Base-by-base conservation (phyloP, 2,113 vertebrate genomes). In the Mionectes macconnelli region DNA sequence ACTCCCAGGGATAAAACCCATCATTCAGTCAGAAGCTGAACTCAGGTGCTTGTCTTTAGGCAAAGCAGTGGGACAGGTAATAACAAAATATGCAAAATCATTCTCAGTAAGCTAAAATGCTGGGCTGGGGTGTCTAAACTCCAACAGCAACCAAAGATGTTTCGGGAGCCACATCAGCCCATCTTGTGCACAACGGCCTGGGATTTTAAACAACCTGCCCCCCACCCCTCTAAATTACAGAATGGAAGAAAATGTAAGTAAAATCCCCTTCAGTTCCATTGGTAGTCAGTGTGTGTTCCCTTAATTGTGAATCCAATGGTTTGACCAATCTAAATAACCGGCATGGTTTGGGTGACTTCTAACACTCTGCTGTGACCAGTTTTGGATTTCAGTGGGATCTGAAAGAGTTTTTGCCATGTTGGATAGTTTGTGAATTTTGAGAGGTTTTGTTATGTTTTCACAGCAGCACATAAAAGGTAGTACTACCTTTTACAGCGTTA, bases 181-280 rank as follows among this genome's bases (percentile, higher is more conserved):
- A 20, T 6, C 62, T 20, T 42, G 40, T 23, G 39, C 75, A 42
- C 52, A 63, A 4, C 0, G 4, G 56, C 1, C 6, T 4, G 6
- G 16, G 10, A 67, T 15, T 75, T 75, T 55, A 39, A 92, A 50
- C 12, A 22, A 37, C 9, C 35, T 60, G 30, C 14, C 21, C 30
- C 4, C 10, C 31, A 31, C 21, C 4, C 30, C 8, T 27, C 17
- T 8, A 55, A 87, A 72, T 8, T 17, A 50, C 1, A 53, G 31
- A 57, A 59, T 14, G 45, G n/a, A 57, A 33, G 22, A 28, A 59
- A 87, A 80, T 4, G 44, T 0, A 57, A 63, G 42, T 31, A 18
- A 56, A 45, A 42, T 33, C 14, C 47, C 8, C 22, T 55, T n/a
- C 5, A 0, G 2, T 70, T 81, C 55, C 18, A 30, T 1, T 18